Conservation (phyloP, 2,113 vertebrate genomes). For the Sorex fumeus region DNA sequence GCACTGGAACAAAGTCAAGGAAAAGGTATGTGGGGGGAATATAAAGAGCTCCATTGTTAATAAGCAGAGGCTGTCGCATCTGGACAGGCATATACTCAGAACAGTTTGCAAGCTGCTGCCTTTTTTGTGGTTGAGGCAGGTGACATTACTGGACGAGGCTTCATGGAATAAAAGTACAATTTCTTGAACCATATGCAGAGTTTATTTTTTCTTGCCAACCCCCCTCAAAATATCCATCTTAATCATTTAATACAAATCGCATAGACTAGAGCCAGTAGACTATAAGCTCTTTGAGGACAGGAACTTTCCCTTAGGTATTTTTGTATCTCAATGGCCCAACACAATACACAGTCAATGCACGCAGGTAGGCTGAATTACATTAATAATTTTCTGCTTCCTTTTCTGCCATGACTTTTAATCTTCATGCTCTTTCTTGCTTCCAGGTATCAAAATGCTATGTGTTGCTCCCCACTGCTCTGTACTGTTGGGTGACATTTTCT, state of each 20-base stretch:
- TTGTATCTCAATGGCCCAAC: neutral
- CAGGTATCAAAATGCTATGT: conserved; percentile 37
- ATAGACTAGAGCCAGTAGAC: neutral
- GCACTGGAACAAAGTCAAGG: neutral
- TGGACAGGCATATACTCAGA: conserved; percentile 50
- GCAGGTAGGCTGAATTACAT: neutral
- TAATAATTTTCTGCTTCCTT: conserved; percentile 31
- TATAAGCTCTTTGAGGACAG: neutral
- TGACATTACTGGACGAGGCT: neutral
- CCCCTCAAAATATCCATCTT: neutral
- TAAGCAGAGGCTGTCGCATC: neutral
- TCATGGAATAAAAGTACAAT: conserved; percentile 11
- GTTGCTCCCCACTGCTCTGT: neutral
- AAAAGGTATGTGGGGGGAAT: neutral
- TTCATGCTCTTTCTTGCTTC: neutral
- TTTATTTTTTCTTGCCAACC: neutral
- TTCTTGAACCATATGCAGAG: neutral
- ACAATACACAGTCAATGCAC: neutral
- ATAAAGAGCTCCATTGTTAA: neutral
- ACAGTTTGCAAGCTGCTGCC: neutral
- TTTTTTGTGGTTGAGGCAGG: neutral
- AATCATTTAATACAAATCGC: neutral
- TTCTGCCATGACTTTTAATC: conserved; percentile 14
- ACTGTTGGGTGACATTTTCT: neutral
- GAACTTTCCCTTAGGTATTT: neutral